Evolutionary conservation across 2,113 vertebrate genomes (phyloP).

Genomic region (Microtus oregoni): DNA sequence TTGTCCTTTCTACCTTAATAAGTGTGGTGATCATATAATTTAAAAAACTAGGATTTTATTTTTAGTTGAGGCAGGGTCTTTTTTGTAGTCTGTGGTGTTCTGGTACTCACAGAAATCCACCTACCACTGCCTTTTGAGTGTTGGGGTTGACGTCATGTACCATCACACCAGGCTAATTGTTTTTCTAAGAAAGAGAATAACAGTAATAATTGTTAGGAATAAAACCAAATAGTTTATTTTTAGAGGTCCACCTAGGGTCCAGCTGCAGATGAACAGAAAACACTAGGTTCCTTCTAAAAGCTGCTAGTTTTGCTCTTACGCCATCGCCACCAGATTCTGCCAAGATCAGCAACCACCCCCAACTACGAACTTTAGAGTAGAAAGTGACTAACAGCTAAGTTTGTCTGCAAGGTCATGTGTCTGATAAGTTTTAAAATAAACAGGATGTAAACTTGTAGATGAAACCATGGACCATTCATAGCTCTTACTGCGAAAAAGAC

Average conservation of each 20-base stretch:
- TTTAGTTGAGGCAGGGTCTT: background rate
- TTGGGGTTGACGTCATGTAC: background rate
- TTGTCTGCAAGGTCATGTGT: background rate
- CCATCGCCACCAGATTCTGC: background rate
- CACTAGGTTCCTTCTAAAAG: background rate
- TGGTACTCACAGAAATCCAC: background rate
- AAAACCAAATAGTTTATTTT: background rate
- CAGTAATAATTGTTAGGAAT: background rate
- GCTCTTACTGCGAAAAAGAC: background rate
- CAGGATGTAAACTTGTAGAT: background rate
- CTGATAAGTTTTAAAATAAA: background rate
- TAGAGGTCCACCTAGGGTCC: background rate
- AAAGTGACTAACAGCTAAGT: background rate
- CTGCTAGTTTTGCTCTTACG: background rate
- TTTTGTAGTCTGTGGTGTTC: background rate
- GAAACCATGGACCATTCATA: background rate
- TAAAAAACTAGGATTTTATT: slow-evolving; percentile 21
- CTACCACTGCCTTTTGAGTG: background rate
- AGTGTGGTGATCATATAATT: background rate
- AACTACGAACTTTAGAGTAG: background rate
- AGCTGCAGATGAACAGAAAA: background rate
- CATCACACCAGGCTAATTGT: background rate
- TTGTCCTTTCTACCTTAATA: background rate
- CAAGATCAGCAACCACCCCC: background rate
- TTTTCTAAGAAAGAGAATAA: background rate